These are phyloP conservation scores for Scomberomorus guttatus DNA, from an alignment of 2,797 vertebrate species.

Conservation along the genomic window DNA sequence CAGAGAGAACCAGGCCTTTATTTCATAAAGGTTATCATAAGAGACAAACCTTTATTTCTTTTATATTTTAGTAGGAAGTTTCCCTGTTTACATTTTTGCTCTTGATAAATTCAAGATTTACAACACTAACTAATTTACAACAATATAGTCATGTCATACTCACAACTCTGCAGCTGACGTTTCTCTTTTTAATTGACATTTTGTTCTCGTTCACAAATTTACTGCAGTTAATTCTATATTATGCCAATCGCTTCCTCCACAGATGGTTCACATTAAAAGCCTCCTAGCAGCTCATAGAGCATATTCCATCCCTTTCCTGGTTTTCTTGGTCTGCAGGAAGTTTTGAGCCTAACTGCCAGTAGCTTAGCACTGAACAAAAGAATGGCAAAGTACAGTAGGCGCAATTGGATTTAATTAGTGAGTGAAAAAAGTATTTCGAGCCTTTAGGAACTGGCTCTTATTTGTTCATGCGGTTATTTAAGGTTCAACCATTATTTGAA, in stretches of 20 bases:
- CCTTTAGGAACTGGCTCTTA: not conserved
- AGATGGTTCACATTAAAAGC: conserved; percentile 37
- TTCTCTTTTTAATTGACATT: not conserved
- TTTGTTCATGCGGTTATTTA: not conserved
- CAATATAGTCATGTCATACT: not conserved
- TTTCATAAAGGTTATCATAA: not conserved
- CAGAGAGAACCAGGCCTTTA: not conserved
- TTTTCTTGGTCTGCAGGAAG: not conserved
- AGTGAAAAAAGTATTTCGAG: not conserved
- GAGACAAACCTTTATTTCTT: not conserved
- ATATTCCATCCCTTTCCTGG: not conserved
- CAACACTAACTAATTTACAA: not conserved
- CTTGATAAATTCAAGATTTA: not conserved
- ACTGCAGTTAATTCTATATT: not conserved
- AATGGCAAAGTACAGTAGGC: not conserved
- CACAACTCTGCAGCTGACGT: not conserved
- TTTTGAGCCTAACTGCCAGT: not conserved
- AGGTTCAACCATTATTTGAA: not conserved
- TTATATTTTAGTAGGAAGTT: not conserved
- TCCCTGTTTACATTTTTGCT: no score
- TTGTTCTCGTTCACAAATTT: not conserved
- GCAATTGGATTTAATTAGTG: not conserved
- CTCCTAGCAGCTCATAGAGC: not conserved
- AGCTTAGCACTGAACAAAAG: not conserved
- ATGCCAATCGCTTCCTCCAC: conserved; percentile 5